Base-by-base conservation (phyloP, 2,888 invertebrate genomes). In the Cosmopolites sordidus region DNA sequence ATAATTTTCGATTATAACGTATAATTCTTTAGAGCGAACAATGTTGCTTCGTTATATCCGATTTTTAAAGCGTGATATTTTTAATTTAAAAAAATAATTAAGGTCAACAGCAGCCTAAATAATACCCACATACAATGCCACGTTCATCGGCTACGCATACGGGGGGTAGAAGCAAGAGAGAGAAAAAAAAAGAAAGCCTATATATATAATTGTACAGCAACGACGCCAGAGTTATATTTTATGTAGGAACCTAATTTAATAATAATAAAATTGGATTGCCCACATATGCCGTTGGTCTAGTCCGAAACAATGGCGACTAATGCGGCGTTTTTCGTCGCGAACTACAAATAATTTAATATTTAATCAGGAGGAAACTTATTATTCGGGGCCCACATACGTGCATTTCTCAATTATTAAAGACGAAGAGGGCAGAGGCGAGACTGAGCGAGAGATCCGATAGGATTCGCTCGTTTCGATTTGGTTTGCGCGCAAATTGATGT, bases 401-500 rank as follows among this genome's bases (percentile, higher is more conserved):
- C 51, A 54, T 56, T 52, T 51, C 56, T 54, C 58, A 53, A 56
- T 59, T 59, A 56, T 51, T 59, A 58, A 56, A 55, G 57, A 56
- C 51, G 55, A 52, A 44, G 55, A 58, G 56, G 60, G 56, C 54
- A 52, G 56, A 50, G 58, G 42, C 43, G 48, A 37, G 45, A 17
- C 1, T 9, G 38, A 43, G 18, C 11, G 39, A n/a, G 14, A 47
- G 44, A 41, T 12, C 33, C 8, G 29, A 27, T 41, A 44, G 44
- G 48, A 42, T 44, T 56, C 42, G 53, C 56, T 60, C 60, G 55
- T 62, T 60, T 62, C 59, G 65, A 65, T 66, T 64, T 65, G 64
- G 63, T 66, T 61, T 58, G 60, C 44, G 51, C 18, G 42, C 33
- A 33, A 33, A 72, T 72, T 72, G 72, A 68, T 65, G 69, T 70